Evolutionary conservation across 2,113 vertebrate species (phyloP).

Genomic region (Ailuropoda melanoleuca): DNA sequence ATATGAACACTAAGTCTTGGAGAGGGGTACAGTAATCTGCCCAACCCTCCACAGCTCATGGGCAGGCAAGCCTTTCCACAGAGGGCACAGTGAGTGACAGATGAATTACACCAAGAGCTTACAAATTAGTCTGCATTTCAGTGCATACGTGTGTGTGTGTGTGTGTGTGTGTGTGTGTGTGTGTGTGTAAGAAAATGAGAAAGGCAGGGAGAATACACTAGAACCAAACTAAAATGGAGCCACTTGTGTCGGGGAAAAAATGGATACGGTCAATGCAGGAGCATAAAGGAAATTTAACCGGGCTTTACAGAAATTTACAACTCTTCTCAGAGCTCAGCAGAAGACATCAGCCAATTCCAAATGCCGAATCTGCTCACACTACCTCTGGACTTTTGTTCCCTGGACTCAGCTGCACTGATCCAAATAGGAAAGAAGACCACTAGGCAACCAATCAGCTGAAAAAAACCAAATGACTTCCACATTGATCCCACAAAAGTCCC

Average conservation of each 20-base stretch:
- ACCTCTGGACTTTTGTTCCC: not conserved
- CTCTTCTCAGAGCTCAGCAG: not conserved
- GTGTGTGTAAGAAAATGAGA: no score
- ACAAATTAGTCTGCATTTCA: not conserved
- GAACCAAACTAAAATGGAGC: not conserved
- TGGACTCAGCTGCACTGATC: not conserved
- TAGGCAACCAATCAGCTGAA: not conserved
- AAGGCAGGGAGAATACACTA: not conserved
- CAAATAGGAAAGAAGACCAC: not conserved
- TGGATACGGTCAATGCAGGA: not conserved
- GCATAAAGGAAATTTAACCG: not conserved
- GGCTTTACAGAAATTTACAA: not conserved
- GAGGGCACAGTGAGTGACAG: not conserved
- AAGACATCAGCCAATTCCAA: not conserved
- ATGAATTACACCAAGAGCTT: not conserved
- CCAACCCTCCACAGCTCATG: not conserved
- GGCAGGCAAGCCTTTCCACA: not conserved
- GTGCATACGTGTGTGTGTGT: not conserved
- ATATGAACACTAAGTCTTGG: not conserved
- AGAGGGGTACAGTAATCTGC: not conserved
- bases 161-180: no score
- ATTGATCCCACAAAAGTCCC: not conserved
- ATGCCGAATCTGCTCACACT: not conserved
- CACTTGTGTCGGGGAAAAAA: not conserved
- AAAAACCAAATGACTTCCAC: not conserved